phyloP scores from a whole-genome alignment of 2,888 invertebrate species.

The Drosophila bunnanda region DNA sequence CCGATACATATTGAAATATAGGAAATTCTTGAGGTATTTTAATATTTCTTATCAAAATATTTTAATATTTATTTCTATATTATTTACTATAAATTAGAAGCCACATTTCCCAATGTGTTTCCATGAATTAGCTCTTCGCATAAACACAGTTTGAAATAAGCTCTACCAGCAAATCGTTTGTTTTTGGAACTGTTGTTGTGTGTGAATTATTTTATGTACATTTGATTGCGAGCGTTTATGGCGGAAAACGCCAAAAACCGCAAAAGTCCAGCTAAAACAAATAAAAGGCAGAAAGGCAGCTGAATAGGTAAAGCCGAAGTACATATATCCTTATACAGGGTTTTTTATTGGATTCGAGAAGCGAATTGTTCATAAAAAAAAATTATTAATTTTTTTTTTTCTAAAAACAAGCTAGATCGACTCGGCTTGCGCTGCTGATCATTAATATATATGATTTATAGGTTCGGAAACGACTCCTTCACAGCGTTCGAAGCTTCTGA shows the following conservation, averaged over 20 bases:
- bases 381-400: too few species aligned
- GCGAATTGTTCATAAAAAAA: too few species aligned
- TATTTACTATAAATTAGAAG: neutral
- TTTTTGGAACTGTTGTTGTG: conserved; percentile 52
- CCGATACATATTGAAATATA: neutral
- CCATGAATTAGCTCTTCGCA: conserved; percentile 49
- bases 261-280: conserved; percentile 30
- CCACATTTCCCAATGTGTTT: neutral
- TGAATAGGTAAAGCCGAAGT: too few species aligned
- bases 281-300: neutral
- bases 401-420: too few species aligned
- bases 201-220: conserved; percentile 77
- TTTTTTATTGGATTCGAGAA: neutral
- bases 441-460: too few species aligned
- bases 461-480: too few species aligned
- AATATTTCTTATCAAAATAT: neutral
- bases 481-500: too few species aligned
- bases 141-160: conserved; percentile 9
- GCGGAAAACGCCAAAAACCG: conserved; percentile 67
- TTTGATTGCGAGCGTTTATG: conserved; percentile 80
- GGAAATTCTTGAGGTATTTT: neutral
- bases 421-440: too few species aligned
- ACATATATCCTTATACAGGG: neutral
- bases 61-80: too few species aligned
- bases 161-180: conserved; percentile 69